phyloP scores from a whole-genome alignment of 1,140 invertebrate species.

The Planococcus citri region DNA sequence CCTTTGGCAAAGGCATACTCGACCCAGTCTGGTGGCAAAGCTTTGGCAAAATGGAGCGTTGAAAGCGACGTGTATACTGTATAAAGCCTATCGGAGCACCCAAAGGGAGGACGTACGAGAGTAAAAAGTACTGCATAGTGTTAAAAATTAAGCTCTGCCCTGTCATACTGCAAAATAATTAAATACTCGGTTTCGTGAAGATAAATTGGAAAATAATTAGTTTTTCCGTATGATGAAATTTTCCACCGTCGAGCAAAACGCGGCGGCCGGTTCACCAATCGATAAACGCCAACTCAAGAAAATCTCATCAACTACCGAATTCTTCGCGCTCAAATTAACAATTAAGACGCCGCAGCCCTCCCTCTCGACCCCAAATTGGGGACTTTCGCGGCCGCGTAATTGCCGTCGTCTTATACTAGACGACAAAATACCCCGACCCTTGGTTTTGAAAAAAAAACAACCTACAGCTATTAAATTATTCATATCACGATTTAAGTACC shows the following conservation, averaged over 20 bases:
- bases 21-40: too few relatives aligned
- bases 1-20: background rate
- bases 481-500: background rate
- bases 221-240: background rate
- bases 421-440: background rate
- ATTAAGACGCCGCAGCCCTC: too few relatives aligned
- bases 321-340: too few relatives aligned
- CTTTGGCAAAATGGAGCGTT: background rate
- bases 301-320: background rate
- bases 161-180: background rate
- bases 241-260: background rate
- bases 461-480: background rate
- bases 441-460: background rate
- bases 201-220: slow-evolving; percentile 4
- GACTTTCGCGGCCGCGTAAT: too few relatives aligned
- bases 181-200: background rate
- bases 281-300: background rate
- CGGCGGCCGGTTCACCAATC: background rate
- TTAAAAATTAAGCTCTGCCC: background rate
- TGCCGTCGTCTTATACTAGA: too few relatives aligned
- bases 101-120: too few relatives aligned
- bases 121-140: too few relatives aligned
- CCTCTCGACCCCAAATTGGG: too few relatives aligned
- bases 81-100: too few relatives aligned
- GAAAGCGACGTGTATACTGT: too few relatives aligned